Conservation (phyloP, 2,888 invertebrate genomes). For the Baronia brevicornis region DNA sequence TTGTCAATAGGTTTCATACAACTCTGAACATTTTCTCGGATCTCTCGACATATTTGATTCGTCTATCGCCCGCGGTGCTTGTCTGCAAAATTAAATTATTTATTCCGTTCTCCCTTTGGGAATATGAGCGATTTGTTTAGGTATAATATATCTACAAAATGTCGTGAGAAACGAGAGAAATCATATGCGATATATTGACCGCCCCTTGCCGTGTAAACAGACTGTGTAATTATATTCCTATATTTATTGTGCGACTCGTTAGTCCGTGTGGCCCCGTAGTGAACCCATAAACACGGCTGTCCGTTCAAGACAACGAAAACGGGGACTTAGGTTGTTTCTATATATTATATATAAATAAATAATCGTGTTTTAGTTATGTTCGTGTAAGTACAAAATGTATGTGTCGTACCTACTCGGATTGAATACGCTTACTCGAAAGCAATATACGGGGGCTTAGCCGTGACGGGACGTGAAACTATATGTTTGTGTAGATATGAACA, state of each 20-base stretch:
- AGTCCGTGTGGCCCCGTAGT: conserved; percentile 50
- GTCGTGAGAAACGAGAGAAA: conserved; percentile 9
- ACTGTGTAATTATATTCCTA: conserved; percentile 62
- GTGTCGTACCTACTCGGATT: conserved; percentile 59
- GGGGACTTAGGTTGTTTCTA: conserved; percentile 66
- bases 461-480: conserved; percentile 27
- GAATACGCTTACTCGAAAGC: conserved; percentile 61
- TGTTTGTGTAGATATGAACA: conserved; percentile 46
- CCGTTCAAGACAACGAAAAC: conserved; percentile 69
- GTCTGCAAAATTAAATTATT: conserved; percentile 15
- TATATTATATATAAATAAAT: conserved; percentile 30
- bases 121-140: conserved; percentile 20
- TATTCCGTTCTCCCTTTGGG: conserved; percentile 28
- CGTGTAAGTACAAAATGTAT: conserved; percentile 67
- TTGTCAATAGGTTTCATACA: conserved; percentile 28
- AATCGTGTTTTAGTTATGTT: conserved; percentile 57
- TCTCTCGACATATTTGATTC: conserved; percentile 4
- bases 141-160: conserved; percentile 21
- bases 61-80: conserved; percentile 8
- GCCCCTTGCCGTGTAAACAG: conserved; percentile 51
- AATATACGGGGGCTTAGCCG: conserved; percentile 57
- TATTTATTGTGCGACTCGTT: conserved; percentile 44
- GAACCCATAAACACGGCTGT: conserved; percentile 46
- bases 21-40: conserved; percentile 10
- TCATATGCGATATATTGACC: conserved; percentile 35